phyloP scores from a whole-genome alignment of 2,888 invertebrate species.

The Apoda limacodes region DNA sequence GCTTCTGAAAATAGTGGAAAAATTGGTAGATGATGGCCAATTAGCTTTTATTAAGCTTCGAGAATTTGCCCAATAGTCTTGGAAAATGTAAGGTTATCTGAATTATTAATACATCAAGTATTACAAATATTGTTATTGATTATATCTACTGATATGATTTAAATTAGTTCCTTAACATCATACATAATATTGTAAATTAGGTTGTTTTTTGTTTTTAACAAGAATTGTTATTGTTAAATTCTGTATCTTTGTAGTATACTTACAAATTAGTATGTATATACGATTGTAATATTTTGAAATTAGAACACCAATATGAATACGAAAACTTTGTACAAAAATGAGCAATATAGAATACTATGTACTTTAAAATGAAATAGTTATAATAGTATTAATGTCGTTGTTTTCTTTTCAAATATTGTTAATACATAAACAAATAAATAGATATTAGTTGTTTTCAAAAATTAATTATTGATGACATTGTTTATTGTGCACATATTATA shows the following conservation, averaged over 20 bases:
- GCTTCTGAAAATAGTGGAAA: too few relatives aligned
- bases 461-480: conserved; percentile 19
- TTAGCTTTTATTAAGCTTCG: too few relatives aligned
- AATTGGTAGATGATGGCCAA: too few relatives aligned
- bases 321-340: conserved; percentile 68
- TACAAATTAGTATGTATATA: background rate
- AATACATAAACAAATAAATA: too few relatives aligned
- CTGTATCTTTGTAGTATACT: background rate
- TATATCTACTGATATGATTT: too few relatives aligned
- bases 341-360: conserved; percentile 66
- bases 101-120: too few relatives aligned
- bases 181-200: background rate
- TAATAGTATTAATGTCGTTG: conserved; percentile 47
- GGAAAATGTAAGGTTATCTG: too few relatives aligned
- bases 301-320: conserved; percentile 60
- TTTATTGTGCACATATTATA: conserved; percentile 23
- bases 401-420: conserved; percentile 55
- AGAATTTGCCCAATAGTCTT: too few relatives aligned
- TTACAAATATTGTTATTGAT: too few relatives aligned
- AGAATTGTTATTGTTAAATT: background rate
- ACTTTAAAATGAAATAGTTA: conserved; percentile 25
- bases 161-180: background rate
- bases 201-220: background rate
- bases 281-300: conserved; percentile 24
- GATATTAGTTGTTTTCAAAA: conserved; percentile 48